Evolutionary conservation across 2,113 vertebrate genomes (phyloP).

Genomic region (Amphilophus citrinellus): DNA sequence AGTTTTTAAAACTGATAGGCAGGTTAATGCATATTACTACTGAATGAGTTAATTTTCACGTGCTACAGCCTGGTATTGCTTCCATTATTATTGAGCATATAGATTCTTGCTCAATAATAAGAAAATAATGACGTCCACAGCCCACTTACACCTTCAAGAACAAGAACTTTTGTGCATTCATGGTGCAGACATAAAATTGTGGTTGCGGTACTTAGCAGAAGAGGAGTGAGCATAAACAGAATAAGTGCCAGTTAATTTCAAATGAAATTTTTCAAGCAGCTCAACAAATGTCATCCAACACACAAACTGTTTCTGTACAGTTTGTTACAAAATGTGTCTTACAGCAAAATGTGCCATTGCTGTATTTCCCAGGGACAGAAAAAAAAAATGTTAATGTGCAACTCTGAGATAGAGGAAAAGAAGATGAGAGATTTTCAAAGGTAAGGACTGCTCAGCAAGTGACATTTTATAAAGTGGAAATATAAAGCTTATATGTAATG

Average conservation of each 20-base stretch:
- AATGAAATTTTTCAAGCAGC: background rate
- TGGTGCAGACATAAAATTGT: background rate
- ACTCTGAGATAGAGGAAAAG: background rate
- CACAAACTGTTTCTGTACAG: background rate
- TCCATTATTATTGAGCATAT: background rate
- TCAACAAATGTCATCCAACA: background rate
- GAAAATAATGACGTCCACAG: background rate
- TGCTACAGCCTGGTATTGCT: background rate
- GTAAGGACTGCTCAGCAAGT: background rate
- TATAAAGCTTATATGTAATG: background rate
- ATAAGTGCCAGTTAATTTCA: background rate
- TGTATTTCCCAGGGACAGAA: background rate
- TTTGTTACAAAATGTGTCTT: background rate
- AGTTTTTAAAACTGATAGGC: background rate
- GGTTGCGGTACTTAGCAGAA: background rate
- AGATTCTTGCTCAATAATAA: background rate
- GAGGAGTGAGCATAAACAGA: background rate
- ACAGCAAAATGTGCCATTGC: background rate
- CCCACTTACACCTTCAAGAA: background rate
- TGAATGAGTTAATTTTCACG: background rate
- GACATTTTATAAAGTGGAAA: background rate
- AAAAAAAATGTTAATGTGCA: background rate
- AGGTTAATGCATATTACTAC: background rate
- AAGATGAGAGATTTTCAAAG: background rate
- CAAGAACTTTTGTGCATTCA: background rate